phyloP scores from a whole-genome alignment of 2,888 invertebrate species.

The Polia nebulosa region DNA sequence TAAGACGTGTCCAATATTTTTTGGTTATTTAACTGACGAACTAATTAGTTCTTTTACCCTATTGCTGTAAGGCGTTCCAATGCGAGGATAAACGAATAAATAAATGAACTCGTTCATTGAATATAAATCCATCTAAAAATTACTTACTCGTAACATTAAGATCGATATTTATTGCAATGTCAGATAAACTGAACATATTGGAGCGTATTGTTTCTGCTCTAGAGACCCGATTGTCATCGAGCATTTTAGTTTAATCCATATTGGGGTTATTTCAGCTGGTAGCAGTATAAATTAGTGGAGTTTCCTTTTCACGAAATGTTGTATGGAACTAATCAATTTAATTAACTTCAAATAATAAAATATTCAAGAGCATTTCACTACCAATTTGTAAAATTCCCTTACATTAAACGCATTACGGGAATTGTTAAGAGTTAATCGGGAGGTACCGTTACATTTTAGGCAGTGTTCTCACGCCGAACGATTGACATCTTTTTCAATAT shows the following conservation, averaged over 20 bases:
- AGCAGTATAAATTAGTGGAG: neutral
- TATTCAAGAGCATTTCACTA: neutral
- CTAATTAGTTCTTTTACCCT: no score
- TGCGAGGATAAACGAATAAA: no score
- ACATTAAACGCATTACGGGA: constrained; percentile 5
- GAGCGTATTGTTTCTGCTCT: constrained; percentile 1
- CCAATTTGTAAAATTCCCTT: neutral
- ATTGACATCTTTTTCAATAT: no score
- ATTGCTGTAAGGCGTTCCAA: no score
- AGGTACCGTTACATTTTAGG: no score
- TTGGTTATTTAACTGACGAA: no score
- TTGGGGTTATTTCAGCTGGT: constrained; percentile 2
- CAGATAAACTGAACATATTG: neutral
- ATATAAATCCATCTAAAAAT: neutral
- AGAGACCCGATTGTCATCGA: neutral
- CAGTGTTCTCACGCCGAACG: no score
- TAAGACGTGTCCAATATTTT: no score
- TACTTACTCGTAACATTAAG: neutral
- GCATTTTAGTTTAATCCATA: constrained; percentile 23
- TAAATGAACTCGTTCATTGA: neutral
- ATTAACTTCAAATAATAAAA: neutral
- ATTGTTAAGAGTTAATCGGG: no score
- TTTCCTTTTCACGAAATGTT: neutral
- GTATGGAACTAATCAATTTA: neutral
- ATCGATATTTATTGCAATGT: constrained; percentile 11